Evolutionary conservation across 2,888 invertebrate genomes (phyloP), one percentile per base, ranked within the genome.

Genomic region (Epinotia bilunana): DNA sequence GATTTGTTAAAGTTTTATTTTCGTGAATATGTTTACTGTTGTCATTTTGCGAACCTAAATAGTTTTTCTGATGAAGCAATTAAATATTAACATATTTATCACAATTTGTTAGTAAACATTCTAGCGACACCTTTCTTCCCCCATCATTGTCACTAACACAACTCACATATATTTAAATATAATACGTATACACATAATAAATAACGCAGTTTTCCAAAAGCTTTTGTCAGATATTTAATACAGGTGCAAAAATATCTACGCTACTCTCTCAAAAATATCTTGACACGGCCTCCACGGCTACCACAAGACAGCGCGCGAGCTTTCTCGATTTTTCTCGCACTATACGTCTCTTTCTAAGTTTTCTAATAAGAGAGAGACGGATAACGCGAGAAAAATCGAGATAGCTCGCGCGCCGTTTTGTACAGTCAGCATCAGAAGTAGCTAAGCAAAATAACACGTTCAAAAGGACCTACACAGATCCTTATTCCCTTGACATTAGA

Each of bases 81-180:
- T 23, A 20, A 49, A 49, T 13, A 63, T 63, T 58, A 69, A 68
- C n/a, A 74, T 63, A 55, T 43, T 55, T 7, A 7, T 74, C 70
- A 69, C 74, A 64, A 71, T 61, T 75, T 75, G 72, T 75, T 75
- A 75, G 75, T 72, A 63, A 75, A 75, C 75, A 75, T 72, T 72
- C 75, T 67, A 75, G 71, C 18, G 49, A 46, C 75, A 74, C 74
- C 16, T 18, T 62, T 57, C 16, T 5, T 58, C 23, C 62, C 23
- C 60, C 49, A 23, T 39, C 28, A 62, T 55, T 68, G 46, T 74
- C 46, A 69, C 69, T 57, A 63, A 68, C 65, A 58, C 55, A 53
- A 58, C 49, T 63, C 69, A 74, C 62, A 20, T 61, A 43, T 16
- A n/a, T 20, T 16, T 55, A n/a, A 58, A 20, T 43, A 13, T 20